phyloP scores from a whole-genome alignment of 2,888 invertebrate species.

The Notocelia uddmanniana region DNA sequence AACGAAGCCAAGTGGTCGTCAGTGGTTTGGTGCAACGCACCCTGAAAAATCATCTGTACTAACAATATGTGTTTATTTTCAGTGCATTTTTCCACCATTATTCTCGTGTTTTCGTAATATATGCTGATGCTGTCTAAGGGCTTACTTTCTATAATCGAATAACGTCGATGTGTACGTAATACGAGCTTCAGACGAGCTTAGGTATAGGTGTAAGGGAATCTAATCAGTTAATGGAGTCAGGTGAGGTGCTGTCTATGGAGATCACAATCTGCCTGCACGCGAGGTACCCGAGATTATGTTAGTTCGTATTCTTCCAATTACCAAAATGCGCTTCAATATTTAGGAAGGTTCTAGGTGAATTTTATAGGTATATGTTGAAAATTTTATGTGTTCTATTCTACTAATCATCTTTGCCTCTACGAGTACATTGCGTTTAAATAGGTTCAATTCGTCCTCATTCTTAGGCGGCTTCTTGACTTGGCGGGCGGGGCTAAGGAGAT shows the following conservation, averaged over 20 bases:
- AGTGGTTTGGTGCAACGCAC: no score
- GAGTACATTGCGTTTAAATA: no score
- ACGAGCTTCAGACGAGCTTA: conserved; percentile 41
- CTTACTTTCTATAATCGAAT: conserved; percentile 19
- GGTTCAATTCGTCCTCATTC: no score
- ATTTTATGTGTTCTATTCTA: no score
- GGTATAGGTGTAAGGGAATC: conserved; percentile 59
- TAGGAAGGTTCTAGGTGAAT: not conserved
- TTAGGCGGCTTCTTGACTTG: no score
- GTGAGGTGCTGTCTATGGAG: conserved; percentile 63
- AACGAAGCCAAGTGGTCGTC: no score
- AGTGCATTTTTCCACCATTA: not conserved
- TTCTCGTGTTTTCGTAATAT: not conserved
- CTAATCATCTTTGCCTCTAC: no score
- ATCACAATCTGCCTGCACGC: conserved; percentile 64
- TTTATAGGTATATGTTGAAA: no score
- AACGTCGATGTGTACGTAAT: conserved; percentile 20
- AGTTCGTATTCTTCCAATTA: conserved; percentile 9
- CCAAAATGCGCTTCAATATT: not conserved
- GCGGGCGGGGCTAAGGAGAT: no score
- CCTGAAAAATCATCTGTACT: no score
- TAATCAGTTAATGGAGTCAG: conserved; percentile 77
- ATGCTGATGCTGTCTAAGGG: not conserved
- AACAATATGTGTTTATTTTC: not conserved
- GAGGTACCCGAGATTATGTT: conserved; percentile 28